Evolutionary conservation across 2,797 vertebrate genomes (phyloP).

Genomic region (Periparus ater): DNA sequence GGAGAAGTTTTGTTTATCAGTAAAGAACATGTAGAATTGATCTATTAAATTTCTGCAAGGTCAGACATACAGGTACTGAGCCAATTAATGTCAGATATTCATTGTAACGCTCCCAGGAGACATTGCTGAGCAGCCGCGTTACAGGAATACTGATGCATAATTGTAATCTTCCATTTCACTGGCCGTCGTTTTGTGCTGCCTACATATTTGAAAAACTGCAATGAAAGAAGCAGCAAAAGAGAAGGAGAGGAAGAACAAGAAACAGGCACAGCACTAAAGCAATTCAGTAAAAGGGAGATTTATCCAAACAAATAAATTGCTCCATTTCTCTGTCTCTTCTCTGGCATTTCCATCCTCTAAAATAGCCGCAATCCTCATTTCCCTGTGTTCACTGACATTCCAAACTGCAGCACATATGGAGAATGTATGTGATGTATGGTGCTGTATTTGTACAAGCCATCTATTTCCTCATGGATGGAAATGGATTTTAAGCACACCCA

Average conservation of each 20-base stretch:
- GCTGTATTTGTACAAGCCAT: constrained; percentile 30
- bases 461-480: constrained; percentile 55
- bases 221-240: constrained; percentile 30
- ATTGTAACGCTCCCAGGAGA: constrained; percentile 73
- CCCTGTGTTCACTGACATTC: constrained; percentile 4
- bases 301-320: neutral
- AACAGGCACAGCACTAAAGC: neutral
- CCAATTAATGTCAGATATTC: constrained; percentile 77
- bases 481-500: constrained; percentile 29
- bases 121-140: constrained; percentile 47
- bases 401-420: constrained; percentile 23
- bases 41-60: constrained; percentile 73
- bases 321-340: neutral
- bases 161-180: constrained; percentile 72
- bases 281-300: neutral
- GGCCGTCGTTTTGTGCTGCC: constrained; percentile 55
- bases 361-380: neutral
- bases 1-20: constrained; percentile 39
- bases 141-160: constrained; percentile 77
- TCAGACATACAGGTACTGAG: constrained; percentile 69
- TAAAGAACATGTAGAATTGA: constrained; percentile 41
- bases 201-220: neutral
- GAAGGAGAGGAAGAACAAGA: neutral
- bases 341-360: constrained; percentile 4
- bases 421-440: constrained; percentile 21